Evolutionary conservation across 2,888 invertebrate species (phyloP).

Genomic region (Formica aserva): DNA sequence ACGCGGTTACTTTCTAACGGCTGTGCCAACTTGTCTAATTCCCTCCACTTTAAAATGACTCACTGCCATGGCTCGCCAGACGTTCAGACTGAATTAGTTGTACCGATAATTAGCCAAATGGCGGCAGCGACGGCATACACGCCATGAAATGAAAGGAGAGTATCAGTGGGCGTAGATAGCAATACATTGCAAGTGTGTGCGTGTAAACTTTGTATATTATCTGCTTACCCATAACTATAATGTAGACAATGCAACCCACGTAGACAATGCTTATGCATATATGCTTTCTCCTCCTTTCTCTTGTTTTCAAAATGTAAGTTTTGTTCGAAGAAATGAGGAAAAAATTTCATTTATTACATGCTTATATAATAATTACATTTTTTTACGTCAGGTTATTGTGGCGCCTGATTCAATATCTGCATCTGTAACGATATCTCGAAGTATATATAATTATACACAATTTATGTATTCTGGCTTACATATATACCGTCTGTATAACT

Average conservation of each 20-base stretch:
- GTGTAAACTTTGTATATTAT: slow-evolving; percentile 5
- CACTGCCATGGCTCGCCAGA: slow-evolving; percentile 61
- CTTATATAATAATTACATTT: not conserved
- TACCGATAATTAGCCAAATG: slow-evolving; percentile 61
- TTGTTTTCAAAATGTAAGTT: not conserved
- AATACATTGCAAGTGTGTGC: slow-evolving; percentile 9
- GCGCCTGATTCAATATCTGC: not conserved
- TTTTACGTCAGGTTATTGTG: not conserved
- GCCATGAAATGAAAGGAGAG: slow-evolving; percentile 45
- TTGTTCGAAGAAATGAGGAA: not conserved
- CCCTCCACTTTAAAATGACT: slow-evolving; percentile 56
- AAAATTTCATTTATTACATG: not conserved
- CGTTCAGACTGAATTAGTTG: slow-evolving; percentile 23
- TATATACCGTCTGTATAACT: too few species aligned
- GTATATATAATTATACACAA: not conserved
- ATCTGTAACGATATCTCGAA: not conserved
- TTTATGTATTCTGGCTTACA: not conserved
- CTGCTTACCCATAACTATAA: slow-evolving; percentile 34
- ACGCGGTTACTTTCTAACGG: slow-evolving; percentile 61
- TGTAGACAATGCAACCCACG: slow-evolving; percentile 21
- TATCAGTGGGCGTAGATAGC: slow-evolving; percentile 26
- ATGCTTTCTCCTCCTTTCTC: slow-evolving; percentile 46
- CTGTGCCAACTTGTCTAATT: slow-evolving; percentile 30
- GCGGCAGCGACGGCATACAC: slow-evolving; percentile 1
- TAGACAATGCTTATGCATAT: slow-evolving; percentile 11